A percentile compares a stretch with the other conserved stretches of the same genome.
These are phyloP conservation scores for Palloptera scutellata DNA, from an alignment of 2,888 invertebrate species.

Conservation along the genomic window DNA sequence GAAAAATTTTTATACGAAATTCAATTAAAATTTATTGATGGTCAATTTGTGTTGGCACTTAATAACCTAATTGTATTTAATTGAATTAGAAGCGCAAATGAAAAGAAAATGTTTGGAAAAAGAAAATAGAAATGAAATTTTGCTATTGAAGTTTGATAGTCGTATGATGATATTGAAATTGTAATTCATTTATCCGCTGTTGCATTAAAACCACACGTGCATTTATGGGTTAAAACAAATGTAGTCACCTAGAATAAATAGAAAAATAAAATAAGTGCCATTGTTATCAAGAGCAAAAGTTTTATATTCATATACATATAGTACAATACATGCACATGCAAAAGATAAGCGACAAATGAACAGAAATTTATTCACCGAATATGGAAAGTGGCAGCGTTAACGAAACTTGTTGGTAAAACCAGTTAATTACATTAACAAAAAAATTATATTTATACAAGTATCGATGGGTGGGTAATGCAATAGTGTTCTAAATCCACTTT, in stretches of 20 bases:
- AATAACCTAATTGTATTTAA: slow-evolving; percentile 25
- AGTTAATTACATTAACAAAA: background rate
- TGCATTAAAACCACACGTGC: background rate
- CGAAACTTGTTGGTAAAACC: background rate
- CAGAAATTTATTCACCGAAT: background rate
- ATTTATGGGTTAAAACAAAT: background rate
- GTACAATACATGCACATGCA: background rate
- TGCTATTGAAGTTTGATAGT: background rate
- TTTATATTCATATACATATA: slow-evolving; percentile 11
- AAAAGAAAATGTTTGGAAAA: background rate
- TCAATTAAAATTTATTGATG: slow-evolving; percentile 56
- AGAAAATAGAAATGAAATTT: background rate
- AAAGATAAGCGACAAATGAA: background rate
- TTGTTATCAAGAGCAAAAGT: slow-evolving; percentile 16
- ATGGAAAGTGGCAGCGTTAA: background rate
- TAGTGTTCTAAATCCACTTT: no score
- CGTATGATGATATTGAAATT: background rate
- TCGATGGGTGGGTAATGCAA: no score
- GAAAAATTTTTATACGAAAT: slow-evolving; percentile 39
- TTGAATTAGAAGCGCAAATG: slow-evolving; percentile 23
- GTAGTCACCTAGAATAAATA: slow-evolving; percentile 12
- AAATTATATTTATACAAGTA: no score
- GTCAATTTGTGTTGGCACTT: slow-evolving; percentile 46
- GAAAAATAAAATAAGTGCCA: slow-evolving; percentile 8
- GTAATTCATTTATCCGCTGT: background rate